Evolutionary conservation across 2,888 invertebrate species (phyloP).

Genomic region (Melinaea menophilus): DNA sequence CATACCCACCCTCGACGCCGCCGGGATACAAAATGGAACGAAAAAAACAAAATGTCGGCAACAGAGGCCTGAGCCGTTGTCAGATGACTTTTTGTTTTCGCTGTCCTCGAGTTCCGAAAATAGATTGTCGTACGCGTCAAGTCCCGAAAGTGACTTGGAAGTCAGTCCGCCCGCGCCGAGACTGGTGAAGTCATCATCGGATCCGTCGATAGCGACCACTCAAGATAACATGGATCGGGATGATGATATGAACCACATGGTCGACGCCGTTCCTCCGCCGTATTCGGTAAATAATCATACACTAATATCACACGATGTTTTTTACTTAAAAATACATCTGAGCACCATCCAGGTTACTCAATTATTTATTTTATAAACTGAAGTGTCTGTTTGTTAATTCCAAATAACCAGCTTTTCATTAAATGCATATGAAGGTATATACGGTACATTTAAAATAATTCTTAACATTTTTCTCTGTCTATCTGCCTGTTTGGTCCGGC

Average conservation of each 20-base stretch:
- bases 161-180: conserved; percentile 86
- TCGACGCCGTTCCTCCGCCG: conserved; percentile 88
- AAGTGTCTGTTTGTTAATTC: too few relatives aligned
- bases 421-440: too few relatives aligned
- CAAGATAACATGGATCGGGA: conserved; percentile 88
- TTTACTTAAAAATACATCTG: not conserved
- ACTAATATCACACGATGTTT: conserved; percentile 4
- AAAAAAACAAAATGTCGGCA: conserved; percentile 50
- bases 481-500: too few relatives aligned
- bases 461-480: too few relatives aligned
- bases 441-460: too few relatives aligned
- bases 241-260: conserved; percentile 75
- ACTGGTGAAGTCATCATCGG: conserved; percentile 91
- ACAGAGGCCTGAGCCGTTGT: conserved; percentile 97
- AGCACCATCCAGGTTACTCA: too few relatives aligned
- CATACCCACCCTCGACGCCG: conserved; percentile 71
- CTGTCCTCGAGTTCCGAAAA: conserved; percentile 90
- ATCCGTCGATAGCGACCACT: conserved; percentile 96
- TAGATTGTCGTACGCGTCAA: conserved; percentile 96
- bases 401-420: too few relatives aligned
- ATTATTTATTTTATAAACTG: too few relatives aligned
- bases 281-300: conserved; percentile 83
- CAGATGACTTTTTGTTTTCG: conserved; percentile 99
- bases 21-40: conserved; percentile 50
- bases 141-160: conserved; percentile 94